Base-by-base conservation (phyloP, 2,888 invertebrate species). In the Noctua comes region DNA sequence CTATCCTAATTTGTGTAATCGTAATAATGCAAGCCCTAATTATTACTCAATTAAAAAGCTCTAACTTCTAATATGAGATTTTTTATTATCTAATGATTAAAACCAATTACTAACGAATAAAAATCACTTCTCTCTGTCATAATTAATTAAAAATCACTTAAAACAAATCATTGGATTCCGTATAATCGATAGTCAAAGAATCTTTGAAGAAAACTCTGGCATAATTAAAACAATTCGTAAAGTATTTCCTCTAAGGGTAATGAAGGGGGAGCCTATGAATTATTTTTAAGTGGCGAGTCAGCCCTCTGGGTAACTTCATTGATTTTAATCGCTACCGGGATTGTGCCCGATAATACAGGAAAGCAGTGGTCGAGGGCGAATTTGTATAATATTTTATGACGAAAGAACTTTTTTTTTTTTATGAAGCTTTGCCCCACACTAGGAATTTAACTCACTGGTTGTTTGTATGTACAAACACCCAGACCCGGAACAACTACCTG, bases 201-300 rank as follows among this genome's bases (percentile, higher is more conserved):
- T 78, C 66, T 82, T 36, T 72, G 75, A 80, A 84, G 79, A 88
- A 88, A 65, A 89, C 81, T 87, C 86, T 73, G 77, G 76, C 73
- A 74, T 85, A 82, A 89, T 89, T 86, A 92, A 93, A 92, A 92
- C 90, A 92, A 93, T 93, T 86, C 85, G 79, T 85, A 80, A 91
- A 92, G 92, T 91, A 92, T 93, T 92, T 90, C 80, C 68, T 76
- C 66, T 90, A 90, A 91, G 89, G 88, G 90, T 90, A 93, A 95
- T 93, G 90, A 92, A 92, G 91, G 92, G 92, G 93, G 84, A 78
- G 88, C 87, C 88, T 87, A 91, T 93, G 92, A 94, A 93, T 94
- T 93, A 93, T 93, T 94, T 94, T 93, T 93, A 94, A 94, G 93
- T 91, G 91, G 91, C 88, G 85, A 43, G 82, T 87, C 88, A 81